Evolutionary conservation across 2,113 vertebrate species (phyloP).

Genomic region (Triplophysa rosa): DNA sequence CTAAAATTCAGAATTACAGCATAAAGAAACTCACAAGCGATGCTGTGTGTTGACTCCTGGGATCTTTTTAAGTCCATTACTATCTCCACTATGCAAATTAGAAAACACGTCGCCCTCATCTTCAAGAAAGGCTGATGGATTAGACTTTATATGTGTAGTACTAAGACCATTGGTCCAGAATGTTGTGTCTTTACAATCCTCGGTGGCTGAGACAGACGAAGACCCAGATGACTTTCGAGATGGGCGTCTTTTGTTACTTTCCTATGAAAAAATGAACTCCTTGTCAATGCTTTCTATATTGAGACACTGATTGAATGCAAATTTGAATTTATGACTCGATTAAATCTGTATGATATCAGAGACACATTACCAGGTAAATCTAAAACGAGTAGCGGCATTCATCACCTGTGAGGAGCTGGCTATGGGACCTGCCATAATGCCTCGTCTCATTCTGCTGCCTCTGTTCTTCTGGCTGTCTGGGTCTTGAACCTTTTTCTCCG

Average conservation of each 20-base stretch:
- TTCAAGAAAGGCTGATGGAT: conserved; percentile 16
- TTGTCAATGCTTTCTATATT: neutral
- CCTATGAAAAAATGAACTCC: conserved; percentile 66
- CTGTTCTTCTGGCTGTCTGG: conserved; percentile 71
- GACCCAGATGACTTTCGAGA: conserved; percentile 50
- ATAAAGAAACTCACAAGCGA: conserved; percentile 57
- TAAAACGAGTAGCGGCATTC: neutral
- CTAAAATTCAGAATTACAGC: neutral
- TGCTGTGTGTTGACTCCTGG: conserved; percentile 12
- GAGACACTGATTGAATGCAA: too few species aligned
- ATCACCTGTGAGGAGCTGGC: conserved; percentile 75
- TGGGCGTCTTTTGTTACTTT: conserved; percentile 71
- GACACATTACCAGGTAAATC: neutral
- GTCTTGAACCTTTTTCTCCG: conserved; percentile 61
- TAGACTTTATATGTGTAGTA: neutral
- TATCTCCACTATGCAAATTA: conserved; percentile 11
- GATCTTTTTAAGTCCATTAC: conserved; percentile 40
- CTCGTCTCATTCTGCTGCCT: conserved; percentile 74
- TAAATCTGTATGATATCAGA: neutral
- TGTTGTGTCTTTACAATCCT: conserved; percentile 56
- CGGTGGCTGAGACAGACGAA: conserved; percentile 10
- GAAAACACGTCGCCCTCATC: neutral
- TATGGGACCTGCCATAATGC: conserved; percentile 81
- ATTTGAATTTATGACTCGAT: too few species aligned
- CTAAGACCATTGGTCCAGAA: neutral